Percentiles rank a stretch among this genome's conserved stretches.
Conservation (phyloP, 2,888 invertebrate genomes). For the Meghimatium bilineatum region DNA sequence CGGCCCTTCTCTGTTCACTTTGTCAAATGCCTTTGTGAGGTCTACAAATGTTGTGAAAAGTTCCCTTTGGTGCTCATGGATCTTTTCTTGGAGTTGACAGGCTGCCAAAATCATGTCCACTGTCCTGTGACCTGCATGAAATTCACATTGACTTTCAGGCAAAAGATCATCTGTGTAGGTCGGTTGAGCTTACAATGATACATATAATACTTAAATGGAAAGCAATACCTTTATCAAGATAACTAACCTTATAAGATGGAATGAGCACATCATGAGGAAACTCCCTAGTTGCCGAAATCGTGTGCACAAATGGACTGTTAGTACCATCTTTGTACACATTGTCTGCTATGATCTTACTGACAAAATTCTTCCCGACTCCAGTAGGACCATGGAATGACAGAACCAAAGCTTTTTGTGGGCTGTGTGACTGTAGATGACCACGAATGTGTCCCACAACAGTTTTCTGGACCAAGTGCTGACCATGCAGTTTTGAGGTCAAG, state of each 20-base stretch:
- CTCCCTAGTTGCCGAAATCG: conserved; percentile 88
- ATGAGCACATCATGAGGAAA: conserved; percentile 83
- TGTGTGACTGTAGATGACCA: conserved; percentile 80
- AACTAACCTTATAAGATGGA: conserved; percentile 80
- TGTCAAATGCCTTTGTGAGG: too few relatives aligned
- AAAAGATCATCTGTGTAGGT: too few relatives aligned
- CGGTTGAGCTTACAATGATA: too few relatives aligned
- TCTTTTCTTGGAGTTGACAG: too few relatives aligned
- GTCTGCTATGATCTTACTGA: conserved; percentile 77
- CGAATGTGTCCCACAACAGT: conserved; percentile 84
- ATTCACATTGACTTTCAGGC: too few relatives aligned
- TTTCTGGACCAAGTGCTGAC: conserved; percentile 87
- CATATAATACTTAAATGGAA: too few relatives aligned
- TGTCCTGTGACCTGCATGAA: too few relatives aligned
- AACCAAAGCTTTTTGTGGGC: conserved; percentile 87
- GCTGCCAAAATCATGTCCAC: too few relatives aligned
- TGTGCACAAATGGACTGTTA: conserved; percentile 86
- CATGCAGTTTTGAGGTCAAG: conserved; percentile 76
- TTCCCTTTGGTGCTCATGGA: too few relatives aligned
- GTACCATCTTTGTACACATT: conserved; percentile 81
- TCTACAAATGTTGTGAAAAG: too few relatives aligned
- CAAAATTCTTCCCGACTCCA: conserved; percentile 81
- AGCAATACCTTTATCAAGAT: too few relatives aligned
- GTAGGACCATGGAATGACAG: conserved; percentile 96
- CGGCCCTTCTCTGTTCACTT: too few relatives aligned